phyloP scores from a whole-genome alignment of 2,797 vertebrate genomes.

The Leptodactylus fallax region DNA sequence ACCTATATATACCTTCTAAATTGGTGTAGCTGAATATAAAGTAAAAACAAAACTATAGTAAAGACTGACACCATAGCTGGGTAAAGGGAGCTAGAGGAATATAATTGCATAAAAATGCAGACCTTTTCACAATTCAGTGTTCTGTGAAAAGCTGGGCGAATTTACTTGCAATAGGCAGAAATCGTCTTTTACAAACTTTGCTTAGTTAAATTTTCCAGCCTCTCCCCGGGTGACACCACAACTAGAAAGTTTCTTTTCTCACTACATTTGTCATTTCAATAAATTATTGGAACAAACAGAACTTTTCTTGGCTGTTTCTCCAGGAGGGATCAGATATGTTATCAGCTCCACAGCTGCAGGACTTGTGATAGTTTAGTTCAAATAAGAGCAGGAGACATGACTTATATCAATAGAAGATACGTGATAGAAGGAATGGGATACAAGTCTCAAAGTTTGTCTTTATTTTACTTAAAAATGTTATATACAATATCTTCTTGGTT shows the following conservation, averaged over 20 bases:
- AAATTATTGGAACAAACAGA: neutral
- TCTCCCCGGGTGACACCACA: neutral
- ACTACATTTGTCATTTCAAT: neutral
- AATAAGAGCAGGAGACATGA: neutral
- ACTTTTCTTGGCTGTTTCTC: neutral
- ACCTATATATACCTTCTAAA: no score
- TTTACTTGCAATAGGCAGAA: neutral
- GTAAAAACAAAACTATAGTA: no score
- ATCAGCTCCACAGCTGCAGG: neutral
- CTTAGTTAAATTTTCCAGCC: neutral
- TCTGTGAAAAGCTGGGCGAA: neutral
- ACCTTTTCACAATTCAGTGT: neutral
- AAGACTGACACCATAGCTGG: neutral
- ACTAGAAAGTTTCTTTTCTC: neutral
- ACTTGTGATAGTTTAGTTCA: neutral
- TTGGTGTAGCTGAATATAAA: no score
- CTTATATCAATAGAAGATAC: neutral
- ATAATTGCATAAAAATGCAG: neutral
- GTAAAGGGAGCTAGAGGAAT: neutral
- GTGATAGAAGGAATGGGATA: neutral
- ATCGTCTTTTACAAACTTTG: neutral
- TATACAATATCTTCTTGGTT: no score
- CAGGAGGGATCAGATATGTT: neutral
- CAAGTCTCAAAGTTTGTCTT: neutral
- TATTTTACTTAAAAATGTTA: neutral